phyloP scores from a whole-genome alignment of 2,113 vertebrate species.

The Garra rufa region DNA sequence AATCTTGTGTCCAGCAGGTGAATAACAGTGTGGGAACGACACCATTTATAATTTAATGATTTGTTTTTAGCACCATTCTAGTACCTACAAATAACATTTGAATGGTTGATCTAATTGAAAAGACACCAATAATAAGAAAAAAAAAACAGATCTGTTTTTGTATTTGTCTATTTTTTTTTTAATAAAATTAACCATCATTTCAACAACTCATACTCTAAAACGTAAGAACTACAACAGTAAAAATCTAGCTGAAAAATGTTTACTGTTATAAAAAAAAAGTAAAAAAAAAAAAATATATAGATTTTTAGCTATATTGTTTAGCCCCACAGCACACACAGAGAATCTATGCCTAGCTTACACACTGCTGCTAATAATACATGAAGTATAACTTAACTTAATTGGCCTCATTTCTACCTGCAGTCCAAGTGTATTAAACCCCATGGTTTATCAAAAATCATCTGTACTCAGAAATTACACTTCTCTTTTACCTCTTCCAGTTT shows the following conservation, averaged over 20 bases:
- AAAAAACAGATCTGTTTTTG: not conserved
- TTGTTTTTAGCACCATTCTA: not conserved
- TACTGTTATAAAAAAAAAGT: no score
- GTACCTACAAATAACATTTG: not conserved
- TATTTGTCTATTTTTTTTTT: not conserved
- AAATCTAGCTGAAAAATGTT: not conserved
- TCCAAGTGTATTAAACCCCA: slow-evolving; percentile 2
- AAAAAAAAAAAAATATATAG: no score
- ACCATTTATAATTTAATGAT: not conserved
- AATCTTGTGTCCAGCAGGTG: not conserved
- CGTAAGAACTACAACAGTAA: not conserved
- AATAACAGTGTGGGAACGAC: not conserved
- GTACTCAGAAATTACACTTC: not conserved
- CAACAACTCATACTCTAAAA: not conserved
- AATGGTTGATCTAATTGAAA: not conserved
- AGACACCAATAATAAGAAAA: not conserved
- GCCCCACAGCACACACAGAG: not conserved
- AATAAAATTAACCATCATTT: not conserved
- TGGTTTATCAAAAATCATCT: not conserved
- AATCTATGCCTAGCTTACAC: not conserved
- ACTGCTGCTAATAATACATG: not conserved
- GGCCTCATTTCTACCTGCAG: no score
- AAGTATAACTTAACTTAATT: not conserved
- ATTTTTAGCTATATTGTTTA: not conserved
- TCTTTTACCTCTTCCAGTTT: not conserved